Base-by-base conservation (phyloP, 2,888 invertebrate genomes). In the Microchrysa polita region DNA sequence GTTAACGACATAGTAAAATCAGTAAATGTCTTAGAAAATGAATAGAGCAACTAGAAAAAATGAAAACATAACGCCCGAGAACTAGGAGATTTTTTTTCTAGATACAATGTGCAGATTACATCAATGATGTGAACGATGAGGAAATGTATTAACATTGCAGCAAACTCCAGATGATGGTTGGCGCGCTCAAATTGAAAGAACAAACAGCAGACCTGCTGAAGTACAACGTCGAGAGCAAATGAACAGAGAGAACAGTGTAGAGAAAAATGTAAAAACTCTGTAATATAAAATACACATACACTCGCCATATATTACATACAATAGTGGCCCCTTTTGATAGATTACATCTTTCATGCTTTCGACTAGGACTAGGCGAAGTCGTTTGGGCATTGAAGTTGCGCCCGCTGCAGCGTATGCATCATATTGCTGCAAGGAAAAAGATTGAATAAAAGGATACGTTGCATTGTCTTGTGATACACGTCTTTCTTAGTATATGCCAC, bases 21-120 rank as follows among this genome's bases (percentile, higher is more conserved):
- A 34, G 27, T 34, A 34, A 34, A 34, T 34, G 27, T 34, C 27
- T 34, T 34, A 34, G 27, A 34, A 34, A 34, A 34, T 34, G 27
- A 34, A 34, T 34, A 34, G 27, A 34, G 7, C 27, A 34, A 5
- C 27, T 34, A 34, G 27, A 34, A 34, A 34, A 34, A 34, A 34
- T 5, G 27, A 34, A 34, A 34, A 34, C 27, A 34, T 7, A 34
- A 34, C 7, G 27, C 27, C 27, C 2, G 27, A 34, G 27, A 5
- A 34, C 27, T 48, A 2, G 48, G 12, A 42, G 2, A 48, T n/a
- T 48, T 12, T n/a, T n/a, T 48, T n/a, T 48, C 48, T n/a, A 48
- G 14, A n/a, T n/a, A n/a, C n/a, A n/a, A 48, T 48, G 48, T 48
- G 48, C 48, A 48, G 48, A 48, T 48, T 48, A 48, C 48, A 48